Base-by-base conservation (phyloP, 35 echinoderm and acorn worm genomes). In the Anneissia japonica region DNA sequence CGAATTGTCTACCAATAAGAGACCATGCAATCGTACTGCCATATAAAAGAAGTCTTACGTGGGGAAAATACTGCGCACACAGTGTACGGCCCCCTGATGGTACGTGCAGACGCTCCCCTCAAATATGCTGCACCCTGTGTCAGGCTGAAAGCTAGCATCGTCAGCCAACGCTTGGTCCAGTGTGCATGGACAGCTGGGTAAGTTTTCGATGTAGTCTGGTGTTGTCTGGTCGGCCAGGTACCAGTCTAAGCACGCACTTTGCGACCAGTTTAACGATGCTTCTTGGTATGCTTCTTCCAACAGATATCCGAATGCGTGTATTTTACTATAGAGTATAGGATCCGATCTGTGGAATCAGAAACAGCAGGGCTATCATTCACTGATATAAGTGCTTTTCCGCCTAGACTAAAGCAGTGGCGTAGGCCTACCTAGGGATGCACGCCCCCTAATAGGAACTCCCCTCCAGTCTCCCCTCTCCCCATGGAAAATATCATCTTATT, bases 261-360 rank as follows among this genome's bases (percentile, higher is more conserved):
- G 46, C 4, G 90, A 80, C 90, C 90, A 88, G 26, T 30, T 35
- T 0, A 34, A 35, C 19, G 90, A 40, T 43, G 83, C 36, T 19
- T 77, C 81, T 46, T 92, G 90, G 35, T 88, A 92, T 12, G 28
- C 75, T 32, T 84, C 43, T 31, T 92, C 81, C 38, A 92, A 40
- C 0, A 92, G 39, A 38, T 92, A 92, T 0, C 90, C 90, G 23
- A 92, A 36, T 16, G 86, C 26, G 45, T 92, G 90, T 10, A 88
- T 92, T 32, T 88, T 86, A 79, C 90, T 92, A 79, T 87, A 92
- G 4, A 92, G 51, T 64, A 64, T 64, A 64, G 51, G 51, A 64
- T 64, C 51, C 26, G 19, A 64, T 26, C 51, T 64, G 51, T n/a
- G n/a, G n/a, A n/a, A n/a, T n/a, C 9, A 64, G 26, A 45, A 45